Conservation (phyloP, 2,888 invertebrate genomes). For the Coelopa pilipes region DNA sequence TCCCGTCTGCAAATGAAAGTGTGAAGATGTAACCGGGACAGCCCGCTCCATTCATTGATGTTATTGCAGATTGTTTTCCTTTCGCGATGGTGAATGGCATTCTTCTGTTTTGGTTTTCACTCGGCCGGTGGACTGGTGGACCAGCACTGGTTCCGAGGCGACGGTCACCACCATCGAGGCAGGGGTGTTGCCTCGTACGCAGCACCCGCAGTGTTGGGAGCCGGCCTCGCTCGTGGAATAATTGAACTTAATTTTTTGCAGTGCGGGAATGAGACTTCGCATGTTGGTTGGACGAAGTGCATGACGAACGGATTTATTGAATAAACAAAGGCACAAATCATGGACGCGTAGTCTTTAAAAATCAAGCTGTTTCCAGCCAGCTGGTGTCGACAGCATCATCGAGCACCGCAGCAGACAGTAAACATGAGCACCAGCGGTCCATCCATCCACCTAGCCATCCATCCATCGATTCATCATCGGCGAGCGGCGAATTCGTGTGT, state of each 20-base stretch:
- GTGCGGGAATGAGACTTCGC: too few relatives aligned
- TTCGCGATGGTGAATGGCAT: conserved; percentile 5
- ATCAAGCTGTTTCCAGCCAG: neutral
- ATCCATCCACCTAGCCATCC: conserved; percentile 16
- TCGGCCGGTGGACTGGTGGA: neutral
- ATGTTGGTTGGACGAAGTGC: neutral
- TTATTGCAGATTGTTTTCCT: neutral
- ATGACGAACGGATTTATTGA: neutral
- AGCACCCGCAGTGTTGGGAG: too few relatives aligned
- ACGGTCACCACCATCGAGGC: too few relatives aligned
- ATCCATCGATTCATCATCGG: conserved; percentile 7
- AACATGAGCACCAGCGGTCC: conserved; percentile 11
- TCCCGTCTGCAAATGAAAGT: too few relatives aligned
- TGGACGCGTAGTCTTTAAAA: neutral
- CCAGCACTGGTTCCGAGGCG: too few relatives aligned
- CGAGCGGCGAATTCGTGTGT: too few relatives aligned
- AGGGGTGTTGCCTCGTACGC: too few relatives aligned
- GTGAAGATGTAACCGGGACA: too few relatives aligned
- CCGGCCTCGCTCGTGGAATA: too few relatives aligned
- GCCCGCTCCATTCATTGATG: neutral
- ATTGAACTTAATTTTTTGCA: too few relatives aligned
- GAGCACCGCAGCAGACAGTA: neutral
- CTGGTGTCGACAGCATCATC: neutral
- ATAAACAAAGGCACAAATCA: neutral
- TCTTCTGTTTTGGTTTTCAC: conserved; percentile 18